These are phyloP conservation scores for Echiichthys vipera DNA, from an alignment of 2,797 vertebrate species.

Conservation along the genomic window DNA sequence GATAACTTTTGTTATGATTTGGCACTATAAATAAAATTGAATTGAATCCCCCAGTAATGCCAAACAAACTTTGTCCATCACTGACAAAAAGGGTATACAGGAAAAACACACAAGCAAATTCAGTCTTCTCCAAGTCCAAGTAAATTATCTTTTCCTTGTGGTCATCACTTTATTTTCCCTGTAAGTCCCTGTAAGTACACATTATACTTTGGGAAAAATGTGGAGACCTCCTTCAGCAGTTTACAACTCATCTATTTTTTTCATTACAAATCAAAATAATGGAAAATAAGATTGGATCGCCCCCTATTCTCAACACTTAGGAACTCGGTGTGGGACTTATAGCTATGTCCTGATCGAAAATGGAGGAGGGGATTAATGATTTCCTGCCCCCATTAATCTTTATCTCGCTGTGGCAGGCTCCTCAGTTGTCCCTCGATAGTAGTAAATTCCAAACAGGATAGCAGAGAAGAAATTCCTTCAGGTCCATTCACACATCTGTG, in stretches of 20 bases:
- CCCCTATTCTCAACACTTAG: slow-evolving; percentile 7
- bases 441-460: slow-evolving; percentile 61
- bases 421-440: slow-evolving; percentile 37
- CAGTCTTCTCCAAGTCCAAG: neutral
- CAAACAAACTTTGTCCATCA: slow-evolving; percentile 1
- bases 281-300: slow-evolving; percentile 30
- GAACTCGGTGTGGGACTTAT: slow-evolving; percentile 26
- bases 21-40: too few relatives aligned
- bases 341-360: slow-evolving; percentile 47
- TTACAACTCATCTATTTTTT: slow-evolving; percentile 22
- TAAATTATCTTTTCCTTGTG: slow-evolving; percentile 15
- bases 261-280: slow-evolving; percentile 41
- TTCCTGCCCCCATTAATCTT: slow-evolving; percentile 64
- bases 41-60: neutral
- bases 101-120: slow-evolving; percentile 8
- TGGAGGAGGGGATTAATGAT: slow-evolving; percentile 55
- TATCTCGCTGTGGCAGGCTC: slow-evolving; percentile 45
- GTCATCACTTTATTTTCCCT: slow-evolving; percentile 38
- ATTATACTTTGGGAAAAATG: slow-evolving; percentile 15
- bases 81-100: neutral
- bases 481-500: slow-evolving; percentile 55
- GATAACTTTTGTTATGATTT: too few relatives aligned
- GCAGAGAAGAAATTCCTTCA: slow-evolving; percentile 23
- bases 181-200: slow-evolving; percentile 3
- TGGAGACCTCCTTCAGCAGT: slow-evolving; percentile 18